Base-by-base conservation (phyloP, 2,888 invertebrate genomes). In the Eustalomyia histrio region DNA sequence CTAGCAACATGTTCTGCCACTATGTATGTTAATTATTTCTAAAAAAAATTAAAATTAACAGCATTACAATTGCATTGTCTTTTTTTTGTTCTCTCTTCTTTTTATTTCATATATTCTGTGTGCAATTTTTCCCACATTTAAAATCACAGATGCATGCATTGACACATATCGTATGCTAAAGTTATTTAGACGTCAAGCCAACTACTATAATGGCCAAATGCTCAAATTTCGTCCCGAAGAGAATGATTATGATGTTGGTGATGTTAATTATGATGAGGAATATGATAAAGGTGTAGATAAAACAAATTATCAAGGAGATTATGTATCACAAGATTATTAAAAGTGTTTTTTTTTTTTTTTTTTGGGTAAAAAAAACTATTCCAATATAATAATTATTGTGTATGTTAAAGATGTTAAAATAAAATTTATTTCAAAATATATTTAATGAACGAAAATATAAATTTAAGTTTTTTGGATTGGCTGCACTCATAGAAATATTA, bases 131-230 rank as follows among this genome's bases (percentile, higher is more conserved):
- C 82, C 73, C 79, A 78, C 80, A 76, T 76, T 65, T 74, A 78
- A 64, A 72, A 58, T 60, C 64, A 64, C 58, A 68, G 68, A 76
- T 76, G 78, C 83, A 90, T 90, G 90, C 87, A 88, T 88, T 85
- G 88, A 90, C 84, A 90, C 90, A 47, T 90, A 90, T 87, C 90
- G 90, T 84, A 88, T 89, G 88, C 85, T 90, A 80, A 89, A 87
- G 82, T 85, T 88, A 84, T 89, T 88, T 85, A 86, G 90, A 84
- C 89, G 90, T 76, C 88, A 88, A 84, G 87, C 86, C 85, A 87
- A 86, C 87, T 87, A 86, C 87, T 87, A 86, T 84, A 88, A 88
- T 84, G 87, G 89, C 84, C 90, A 89, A 84, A 85, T 86, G 83
- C 86, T 89, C 74, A 89, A 89, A 86, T 85, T 89, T 83, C 89